Evolutionary conservation across 2,113 vertebrate species (phyloP).

Genomic region (Aegotheles bennettii): DNA sequence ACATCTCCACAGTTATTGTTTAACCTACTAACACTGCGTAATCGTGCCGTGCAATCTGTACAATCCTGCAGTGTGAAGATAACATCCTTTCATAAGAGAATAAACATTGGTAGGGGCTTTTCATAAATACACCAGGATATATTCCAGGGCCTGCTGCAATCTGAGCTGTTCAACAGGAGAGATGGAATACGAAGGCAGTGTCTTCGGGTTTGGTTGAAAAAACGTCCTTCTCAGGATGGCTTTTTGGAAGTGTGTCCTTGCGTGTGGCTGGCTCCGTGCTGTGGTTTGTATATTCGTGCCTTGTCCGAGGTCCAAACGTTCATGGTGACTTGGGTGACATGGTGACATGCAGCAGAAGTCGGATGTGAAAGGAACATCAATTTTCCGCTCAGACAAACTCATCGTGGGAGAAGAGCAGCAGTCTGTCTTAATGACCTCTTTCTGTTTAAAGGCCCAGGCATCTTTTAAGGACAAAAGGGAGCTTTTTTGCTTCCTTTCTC

Average conservation of each 20-base stretch:
- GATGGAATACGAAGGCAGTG: neutral
- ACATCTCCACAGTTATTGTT: slow-evolving; percentile 28
- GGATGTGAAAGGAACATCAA: neutral
- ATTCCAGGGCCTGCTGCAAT: neutral
- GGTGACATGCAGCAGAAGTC: neutral
- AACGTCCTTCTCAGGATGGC: accelerated
- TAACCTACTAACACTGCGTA: neutral
- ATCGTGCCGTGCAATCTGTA: neutral
- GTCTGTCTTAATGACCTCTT: neutral
- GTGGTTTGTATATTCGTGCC: neutral
- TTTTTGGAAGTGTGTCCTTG: neutral
- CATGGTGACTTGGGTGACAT: neutral
- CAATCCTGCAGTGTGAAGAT: neutral
- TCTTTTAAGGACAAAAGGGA: neutral
- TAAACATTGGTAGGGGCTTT: neutral
- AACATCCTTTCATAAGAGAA: neutral
- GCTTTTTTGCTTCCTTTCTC: neutral
- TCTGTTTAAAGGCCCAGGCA: neutral
- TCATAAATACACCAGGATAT: neutral
- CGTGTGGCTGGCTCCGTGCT: neutral
- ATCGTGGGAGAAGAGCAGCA: neutral
- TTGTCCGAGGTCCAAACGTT: accelerated
- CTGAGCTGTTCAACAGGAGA: neutral
- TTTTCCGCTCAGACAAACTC: neutral
- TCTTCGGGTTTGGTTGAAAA: neutral